Evolutionary conservation across 1,140 invertebrate genomes (phyloP), one percentile per base, ranked within the genome.

Genomic region (Drosophila repletoides): DNA sequence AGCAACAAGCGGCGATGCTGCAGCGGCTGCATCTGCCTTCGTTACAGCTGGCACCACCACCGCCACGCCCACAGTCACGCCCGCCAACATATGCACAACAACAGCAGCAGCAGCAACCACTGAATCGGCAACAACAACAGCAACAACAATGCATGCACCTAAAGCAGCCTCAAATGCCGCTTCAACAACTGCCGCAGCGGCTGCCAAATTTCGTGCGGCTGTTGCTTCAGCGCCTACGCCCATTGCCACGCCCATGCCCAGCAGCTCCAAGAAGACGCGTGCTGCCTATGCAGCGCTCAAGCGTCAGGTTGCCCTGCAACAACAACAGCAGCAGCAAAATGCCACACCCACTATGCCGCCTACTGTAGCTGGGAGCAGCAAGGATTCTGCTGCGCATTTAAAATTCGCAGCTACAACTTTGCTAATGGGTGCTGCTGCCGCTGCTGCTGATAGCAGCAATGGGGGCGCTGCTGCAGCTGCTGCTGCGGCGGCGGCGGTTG

Each of bases 361-460:
- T 5, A 34, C 55, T 15, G 59, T 64, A 38, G 15, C 33, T 15
- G 40, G 41, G 19, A 10, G 58, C 52, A 67, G 49, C 72, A 86
- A 83, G 51, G 79, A 84, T 58, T 65, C 77, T 36, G n/a, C n/a
- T n/a, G 77, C 77, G 64, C 73, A 84, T 84, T 83, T 81, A 46
- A 81, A 74, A 64, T 80, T 77, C 45, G 68, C 83, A 53, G 69
- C 79, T 55, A 72, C 81, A 31, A 69, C 76, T 49, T 66, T 79
- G 61, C 46, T 87, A 14, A 80, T 88, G 75, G 72, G 86, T 15
- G 84, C 72, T 31, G 84, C 84, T 38, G 84, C 79, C 19, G 77
- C 72, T 63, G 77, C 84, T 43, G 77, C 74, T 28, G 81, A 80
- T 67, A 60, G 81, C 43, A 29, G 29, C 51, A 48, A 24, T 52